Conservation (phyloP, 1,140 invertebrate genomes). For the Triops longicaudatus region DNA sequence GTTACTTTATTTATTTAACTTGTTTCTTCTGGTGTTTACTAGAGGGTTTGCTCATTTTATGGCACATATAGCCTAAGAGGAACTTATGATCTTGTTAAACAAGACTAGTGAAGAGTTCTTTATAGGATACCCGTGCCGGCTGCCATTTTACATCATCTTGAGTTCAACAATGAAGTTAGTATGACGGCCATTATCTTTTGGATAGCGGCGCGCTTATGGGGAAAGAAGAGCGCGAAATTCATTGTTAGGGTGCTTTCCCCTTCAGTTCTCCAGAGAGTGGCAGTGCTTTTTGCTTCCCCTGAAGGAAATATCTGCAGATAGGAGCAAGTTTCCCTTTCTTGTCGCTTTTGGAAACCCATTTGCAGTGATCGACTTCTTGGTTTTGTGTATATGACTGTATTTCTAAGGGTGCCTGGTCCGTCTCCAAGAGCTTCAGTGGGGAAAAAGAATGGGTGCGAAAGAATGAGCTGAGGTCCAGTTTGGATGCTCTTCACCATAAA, state of each 20-base stretch:
- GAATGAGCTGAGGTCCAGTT: constrained; percentile 1
- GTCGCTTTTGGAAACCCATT: background rate
- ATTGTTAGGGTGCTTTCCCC: background rate
- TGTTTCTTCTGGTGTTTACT: too few species aligned
- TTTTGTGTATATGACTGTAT: background rate
- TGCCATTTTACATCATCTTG: constrained; percentile 4
- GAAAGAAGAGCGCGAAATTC: background rate
- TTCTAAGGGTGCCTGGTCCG: background rate
- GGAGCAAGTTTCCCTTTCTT: background rate
- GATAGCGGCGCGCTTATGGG: background rate
- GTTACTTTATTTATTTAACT: too few species aligned
- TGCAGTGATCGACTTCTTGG: constrained; percentile 1
- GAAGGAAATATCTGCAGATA: constrained; percentile 5
- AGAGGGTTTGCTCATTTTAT: too few species aligned
- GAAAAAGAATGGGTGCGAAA: background rate
- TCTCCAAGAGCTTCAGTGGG: background rate
- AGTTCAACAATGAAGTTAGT: background rate
- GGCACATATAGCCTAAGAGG: background rate
- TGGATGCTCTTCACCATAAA: constrained; percentile 11
- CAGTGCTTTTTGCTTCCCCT: background rate
- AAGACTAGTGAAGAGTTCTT: background rate
- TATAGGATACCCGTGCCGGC: background rate
- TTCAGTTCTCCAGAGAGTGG: background rate
- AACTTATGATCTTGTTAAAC: background rate
- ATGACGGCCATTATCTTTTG: background rate